These are phyloP conservation scores for Limnephilus lunatus DNA, from an alignment of 2,888 invertebrate genomes.

Conservation along the genomic window DNA sequence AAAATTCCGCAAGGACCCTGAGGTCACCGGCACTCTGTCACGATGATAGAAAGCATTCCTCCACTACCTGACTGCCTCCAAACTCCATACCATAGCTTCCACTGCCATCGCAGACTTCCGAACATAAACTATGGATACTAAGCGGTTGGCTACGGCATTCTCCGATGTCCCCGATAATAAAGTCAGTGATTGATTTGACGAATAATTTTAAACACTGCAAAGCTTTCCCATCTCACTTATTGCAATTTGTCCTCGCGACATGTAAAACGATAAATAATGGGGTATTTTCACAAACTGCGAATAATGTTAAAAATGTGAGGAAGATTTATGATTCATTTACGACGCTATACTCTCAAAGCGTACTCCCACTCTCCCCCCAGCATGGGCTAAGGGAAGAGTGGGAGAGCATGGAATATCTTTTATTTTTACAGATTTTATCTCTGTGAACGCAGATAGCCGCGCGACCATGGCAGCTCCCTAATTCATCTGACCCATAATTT, in stretches of 20 bases:
- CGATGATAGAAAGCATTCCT: slow-evolving; percentile 3
- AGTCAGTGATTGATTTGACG: slow-evolving; percentile 34
- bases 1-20: background rate
- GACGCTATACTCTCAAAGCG: too few species aligned
- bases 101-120: background rate
- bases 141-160: background rate
- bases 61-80: background rate
- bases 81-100: background rate
- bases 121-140: background rate
- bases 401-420: too few species aligned
- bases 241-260: background rate
- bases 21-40: background rate
- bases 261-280: background rate
- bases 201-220: background rate
- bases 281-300: background rate
- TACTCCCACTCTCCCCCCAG: too few species aligned
- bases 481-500: too few species aligned
- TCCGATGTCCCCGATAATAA: slow-evolving; percentile 17
- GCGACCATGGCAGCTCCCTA: too few species aligned
- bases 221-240: background rate
- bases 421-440: too few species aligned
- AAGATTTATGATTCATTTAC: too few species aligned
- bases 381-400: too few species aligned
- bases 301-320: too few species aligned
- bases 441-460: too few species aligned